Evolutionary conservation across 1,140 invertebrate species (phyloP), one percentile per base, ranked within the genome.

Genomic region (Leptonema lineaticorne): DNA sequence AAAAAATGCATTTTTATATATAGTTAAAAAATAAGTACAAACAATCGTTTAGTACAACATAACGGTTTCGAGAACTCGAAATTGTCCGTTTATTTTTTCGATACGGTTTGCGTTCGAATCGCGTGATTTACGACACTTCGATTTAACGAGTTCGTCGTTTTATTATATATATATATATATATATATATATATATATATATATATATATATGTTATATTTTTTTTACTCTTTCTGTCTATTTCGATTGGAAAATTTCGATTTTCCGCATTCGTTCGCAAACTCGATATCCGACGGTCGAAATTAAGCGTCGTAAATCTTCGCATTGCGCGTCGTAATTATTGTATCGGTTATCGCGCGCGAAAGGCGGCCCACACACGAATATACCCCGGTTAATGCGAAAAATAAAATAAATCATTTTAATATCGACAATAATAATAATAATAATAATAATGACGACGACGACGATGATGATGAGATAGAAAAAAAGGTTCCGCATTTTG

Each of bases 221-320:
- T 33, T 33, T 33, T 33, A 4, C 16, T 41, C 16, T 41, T n/a
- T n/a, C n/a, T n/a, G n/a, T n/a, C n/a, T n/a, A n/a, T n/a, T 41
- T 41, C 30, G 30, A 11, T n/a, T n/a, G 30, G 37, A 4, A 41
- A 41, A 41, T 41, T 41, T 16, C 37, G 37, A 6, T 41, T 41
- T 9, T 41, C 9, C 37, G 37, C 20, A 7, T 53, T 53, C 50
- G 50, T 26, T 53, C 50, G 50, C 50, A 53, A 53, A 53, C 27
- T 24, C 24, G 11, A 24, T 24, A 26, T 24, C 8, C 50, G 20
- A 20, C 22, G 9, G 22, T 4, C 22, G 22, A 11, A 41, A 53
- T 53, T 53, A 53, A 53, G 18, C 6, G 50, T 24, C 50, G 27
- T 53, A 53, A 53, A 53, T 53, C 50, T 26, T 20, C n/a, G 46